These are phyloP conservation scores for Leucoraja ocellata DNA, from an alignment of 2,797 vertebrate species.

Conservation along the genomic window DNA sequence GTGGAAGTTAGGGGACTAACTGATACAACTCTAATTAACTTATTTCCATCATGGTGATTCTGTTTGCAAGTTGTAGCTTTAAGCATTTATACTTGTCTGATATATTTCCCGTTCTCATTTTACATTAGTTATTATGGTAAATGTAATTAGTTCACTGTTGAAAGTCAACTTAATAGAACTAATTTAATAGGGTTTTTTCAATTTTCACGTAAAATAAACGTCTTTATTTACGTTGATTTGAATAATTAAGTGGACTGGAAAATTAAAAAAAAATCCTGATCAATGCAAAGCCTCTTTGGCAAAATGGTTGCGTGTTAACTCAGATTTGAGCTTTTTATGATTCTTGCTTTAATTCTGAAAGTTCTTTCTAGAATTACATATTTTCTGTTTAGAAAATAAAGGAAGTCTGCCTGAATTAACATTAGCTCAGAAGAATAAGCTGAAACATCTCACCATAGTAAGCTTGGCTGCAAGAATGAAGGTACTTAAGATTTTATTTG, in stretches of 20 bases:
- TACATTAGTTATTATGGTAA: neutral
- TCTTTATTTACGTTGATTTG: neutral
- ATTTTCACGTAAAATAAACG: neutral
- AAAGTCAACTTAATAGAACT: neutral
- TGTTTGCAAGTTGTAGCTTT: neutral
- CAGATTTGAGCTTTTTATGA: slow-evolving; percentile 24
- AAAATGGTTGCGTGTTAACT: neutral
- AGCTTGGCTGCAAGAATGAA: slow-evolving; percentile 68
- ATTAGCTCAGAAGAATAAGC: slow-evolving; percentile 66
- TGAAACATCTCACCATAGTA: slow-evolving; percentile 70
- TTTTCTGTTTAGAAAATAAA: slow-evolving; percentile 59
- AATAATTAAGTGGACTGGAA: neutral
- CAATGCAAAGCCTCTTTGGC: neutral
- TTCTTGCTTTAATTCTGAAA: slow-evolving; percentile 29
- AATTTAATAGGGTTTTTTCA: neutral
- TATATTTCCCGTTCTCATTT: slow-evolving; percentile 3
- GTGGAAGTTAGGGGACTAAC: neutral
- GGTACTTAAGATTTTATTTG: slow-evolving; percentile 49
- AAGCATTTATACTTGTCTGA: neutral
- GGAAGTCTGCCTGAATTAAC: slow-evolving; percentile 65
- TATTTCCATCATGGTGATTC: neutral
- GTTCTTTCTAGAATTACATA: slow-evolving; percentile 37
- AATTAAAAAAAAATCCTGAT: neutral
- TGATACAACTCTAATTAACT: neutral
- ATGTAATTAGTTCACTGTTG: neutral